Evolutionary conservation across 1,140 invertebrate species (phyloP).

Genomic region (Atta texana): DNA sequence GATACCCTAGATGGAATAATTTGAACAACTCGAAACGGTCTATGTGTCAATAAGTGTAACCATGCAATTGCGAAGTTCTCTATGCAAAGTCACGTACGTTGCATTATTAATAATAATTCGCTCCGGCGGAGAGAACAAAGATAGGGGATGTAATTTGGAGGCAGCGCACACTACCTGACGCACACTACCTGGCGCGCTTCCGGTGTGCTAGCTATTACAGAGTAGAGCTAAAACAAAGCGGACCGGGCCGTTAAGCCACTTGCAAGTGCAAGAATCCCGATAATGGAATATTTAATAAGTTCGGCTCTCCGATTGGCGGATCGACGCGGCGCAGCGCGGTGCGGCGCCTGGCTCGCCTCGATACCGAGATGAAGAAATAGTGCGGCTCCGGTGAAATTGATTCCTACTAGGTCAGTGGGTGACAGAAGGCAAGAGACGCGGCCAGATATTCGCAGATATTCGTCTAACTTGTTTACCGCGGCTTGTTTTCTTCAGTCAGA

Average conservation of each 20-base stretch:
- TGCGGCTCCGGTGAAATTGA: slow-evolving; percentile 76
- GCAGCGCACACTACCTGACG: not conserved
- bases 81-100: slow-evolving; percentile 6
- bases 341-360: slow-evolving; percentile 3
- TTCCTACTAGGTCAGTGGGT: slow-evolving; percentile 79
- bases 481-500: slow-evolving; percentile 35
- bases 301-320: not conserved
- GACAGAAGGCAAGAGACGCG: slow-evolving; percentile 66
- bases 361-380: slow-evolving; percentile 49
- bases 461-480: slow-evolving; percentile 15
- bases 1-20: not conserved
- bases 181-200: not conserved
- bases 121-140: not conserved
- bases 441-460: slow-evolving; percentile 52
- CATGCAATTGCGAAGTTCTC: slow-evolving; percentile 1
- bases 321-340: not conserved
- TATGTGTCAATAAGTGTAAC: not conserved
- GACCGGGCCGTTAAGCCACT: slow-evolving; percentile 11
- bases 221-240: slow-evolving; percentile 23
- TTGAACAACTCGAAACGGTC: not conserved
- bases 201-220: slow-evolving; percentile 1
- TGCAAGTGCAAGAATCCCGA: slow-evolving; percentile 41
- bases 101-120: slow-evolving; percentile 39
- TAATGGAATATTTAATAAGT: slow-evolving; percentile 65
- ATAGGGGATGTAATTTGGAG: slow-evolving; percentile 31